phyloP scores from a whole-genome alignment of 2,797 vertebrate genomes.

The Hippopotamyrus pictus region DNA sequence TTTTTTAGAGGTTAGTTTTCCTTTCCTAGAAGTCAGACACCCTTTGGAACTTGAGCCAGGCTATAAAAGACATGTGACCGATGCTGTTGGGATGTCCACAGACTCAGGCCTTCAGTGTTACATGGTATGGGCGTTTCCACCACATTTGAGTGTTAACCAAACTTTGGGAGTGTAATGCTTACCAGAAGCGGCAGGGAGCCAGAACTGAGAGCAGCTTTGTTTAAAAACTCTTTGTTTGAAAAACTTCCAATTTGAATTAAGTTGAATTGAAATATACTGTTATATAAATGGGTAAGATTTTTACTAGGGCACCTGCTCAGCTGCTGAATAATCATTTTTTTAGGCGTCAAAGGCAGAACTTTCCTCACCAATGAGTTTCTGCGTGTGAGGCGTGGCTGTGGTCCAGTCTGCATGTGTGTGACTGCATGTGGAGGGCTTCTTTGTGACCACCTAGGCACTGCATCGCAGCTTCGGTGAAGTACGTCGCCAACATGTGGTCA shows the following conservation, averaged over 20 bases:
- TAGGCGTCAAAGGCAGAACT: not conserved
- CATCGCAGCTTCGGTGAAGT: not conserved
- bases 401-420: not conserved
- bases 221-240: not conserved
- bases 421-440: not conserved
- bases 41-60: not conserved
- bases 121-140: not conserved
- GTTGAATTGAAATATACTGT: not conserved
- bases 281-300: not conserved
- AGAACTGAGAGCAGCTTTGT: not conserved
- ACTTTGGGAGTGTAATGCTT: not conserved
- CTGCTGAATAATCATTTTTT: not conserved
- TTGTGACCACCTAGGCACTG: not conserved
- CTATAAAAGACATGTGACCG: slow-evolving; percentile 8
- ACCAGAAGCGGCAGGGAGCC: not conserved
- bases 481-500: slow-evolving; percentile 5
- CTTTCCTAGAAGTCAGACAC: not conserved
- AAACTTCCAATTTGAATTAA: not conserved
- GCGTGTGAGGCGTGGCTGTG: not conserved
- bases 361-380: not conserved
- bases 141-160: not conserved
- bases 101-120: not conserved
- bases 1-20: not conserved
- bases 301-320: not conserved
- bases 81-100: not conserved